Conservation (phyloP, 2,888 invertebrate species). For the Disparrhopalites patrizii region DNA sequence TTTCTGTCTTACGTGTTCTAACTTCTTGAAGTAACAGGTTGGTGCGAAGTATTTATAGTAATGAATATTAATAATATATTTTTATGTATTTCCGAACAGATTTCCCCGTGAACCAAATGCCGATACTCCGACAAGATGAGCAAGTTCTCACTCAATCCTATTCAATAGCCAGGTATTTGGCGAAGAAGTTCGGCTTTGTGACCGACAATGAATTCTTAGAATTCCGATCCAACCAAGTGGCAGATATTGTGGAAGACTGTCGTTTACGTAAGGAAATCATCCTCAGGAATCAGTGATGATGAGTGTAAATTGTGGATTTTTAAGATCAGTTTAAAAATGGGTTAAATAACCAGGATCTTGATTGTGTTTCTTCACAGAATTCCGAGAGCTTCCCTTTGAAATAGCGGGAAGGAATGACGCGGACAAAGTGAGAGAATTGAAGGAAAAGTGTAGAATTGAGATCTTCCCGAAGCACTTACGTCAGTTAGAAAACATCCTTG, state of each 20-base stretch:
- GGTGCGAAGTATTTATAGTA: too few relatives aligned
- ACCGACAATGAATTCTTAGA: conserved; percentile 31
- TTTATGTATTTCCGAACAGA: too few relatives aligned
- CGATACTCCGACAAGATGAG: conserved; percentile 47
- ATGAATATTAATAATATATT: too few relatives aligned
- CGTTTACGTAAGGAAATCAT: not conserved
- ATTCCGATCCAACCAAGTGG: conserved; percentile 28
- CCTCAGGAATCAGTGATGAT: not conserved
- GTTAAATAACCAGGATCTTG: too few relatives aligned
- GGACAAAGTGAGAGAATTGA: not conserved
- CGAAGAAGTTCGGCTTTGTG: conserved; percentile 35
- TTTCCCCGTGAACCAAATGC: conserved; percentile 40
- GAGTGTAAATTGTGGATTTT: too few relatives aligned
- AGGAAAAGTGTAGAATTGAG: not conserved
- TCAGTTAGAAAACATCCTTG: not conserved
- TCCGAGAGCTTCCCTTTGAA: not conserved
- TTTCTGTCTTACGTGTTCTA: too few relatives aligned
- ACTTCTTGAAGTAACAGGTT: too few relatives aligned
- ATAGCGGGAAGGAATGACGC: not conserved
- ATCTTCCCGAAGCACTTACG: not conserved
- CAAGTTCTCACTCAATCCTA: conserved; percentile 43
- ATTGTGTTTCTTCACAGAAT: not conserved
- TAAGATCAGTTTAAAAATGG: too few relatives aligned
- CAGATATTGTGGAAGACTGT: conserved; percentile 35
- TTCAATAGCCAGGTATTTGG: conserved; percentile 47